Percentiles rank a stretch among this genome's conserved stretches.
Conservation (phyloP, 2,113 vertebrate species). For the Probosciger aterrimus region DNA sequence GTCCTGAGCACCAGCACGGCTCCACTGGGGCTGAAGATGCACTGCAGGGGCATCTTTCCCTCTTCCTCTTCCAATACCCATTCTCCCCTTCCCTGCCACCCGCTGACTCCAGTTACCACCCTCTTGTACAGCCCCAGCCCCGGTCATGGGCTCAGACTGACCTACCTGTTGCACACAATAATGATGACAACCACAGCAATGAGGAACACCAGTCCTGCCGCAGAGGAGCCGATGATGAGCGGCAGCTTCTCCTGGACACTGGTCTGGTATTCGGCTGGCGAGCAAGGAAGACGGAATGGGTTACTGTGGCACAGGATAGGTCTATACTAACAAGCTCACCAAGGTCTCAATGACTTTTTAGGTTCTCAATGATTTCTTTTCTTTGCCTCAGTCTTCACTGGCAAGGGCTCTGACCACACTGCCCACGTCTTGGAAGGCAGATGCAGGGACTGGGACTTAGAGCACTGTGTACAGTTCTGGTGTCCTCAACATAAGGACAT, state of each 20-base stretch:
- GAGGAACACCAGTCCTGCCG: constrained; percentile 89
- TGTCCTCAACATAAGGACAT: too few relatives aligned
- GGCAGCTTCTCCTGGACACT: constrained; percentile 94
- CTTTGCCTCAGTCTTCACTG: too few relatives aligned
- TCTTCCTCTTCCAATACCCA: background rate
- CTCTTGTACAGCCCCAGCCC: background rate
- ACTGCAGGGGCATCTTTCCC: background rate
- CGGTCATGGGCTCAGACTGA: fast-evolving
- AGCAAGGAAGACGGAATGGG: fast-evolving
- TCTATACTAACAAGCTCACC: fast-evolving
- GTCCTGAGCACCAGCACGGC: constrained; percentile 51
- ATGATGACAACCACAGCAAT: constrained; percentile 86
- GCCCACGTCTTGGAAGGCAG: too few relatives aligned
- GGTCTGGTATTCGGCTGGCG: constrained; percentile 89
- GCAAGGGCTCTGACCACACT: too few relatives aligned
- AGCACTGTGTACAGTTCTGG: too few relatives aligned
- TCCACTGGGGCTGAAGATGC: fast-evolving
- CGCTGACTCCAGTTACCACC: fast-evolving
- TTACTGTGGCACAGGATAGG: background rate
- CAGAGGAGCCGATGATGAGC: constrained; percentile 90
- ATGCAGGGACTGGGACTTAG: too few relatives aligned
- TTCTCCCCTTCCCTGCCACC: background rate
- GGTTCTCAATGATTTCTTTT: too few relatives aligned
- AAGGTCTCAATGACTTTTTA: background rate
- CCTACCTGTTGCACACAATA: constrained; percentile 90